phyloP scores from a whole-genome alignment of 2,888 invertebrate genomes.

The Anoplius nigerrimus region DNA sequence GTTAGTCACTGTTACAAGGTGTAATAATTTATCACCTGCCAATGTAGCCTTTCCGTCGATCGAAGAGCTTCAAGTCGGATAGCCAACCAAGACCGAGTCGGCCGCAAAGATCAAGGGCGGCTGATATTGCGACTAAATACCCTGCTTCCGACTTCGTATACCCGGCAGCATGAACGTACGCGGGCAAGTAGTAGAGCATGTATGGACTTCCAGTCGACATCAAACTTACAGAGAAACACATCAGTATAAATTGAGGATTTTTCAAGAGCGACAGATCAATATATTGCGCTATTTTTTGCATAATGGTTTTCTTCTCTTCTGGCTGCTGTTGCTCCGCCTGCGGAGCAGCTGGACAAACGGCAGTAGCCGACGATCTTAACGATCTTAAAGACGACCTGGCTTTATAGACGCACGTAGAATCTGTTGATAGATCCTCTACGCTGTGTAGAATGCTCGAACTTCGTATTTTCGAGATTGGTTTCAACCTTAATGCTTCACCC shows the following conservation, averaged over 20 bases:
- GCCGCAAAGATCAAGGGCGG: slow-evolving; percentile 83
- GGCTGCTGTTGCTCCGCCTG: slow-evolving; percentile 29
- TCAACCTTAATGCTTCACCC: slow-evolving; percentile 77
- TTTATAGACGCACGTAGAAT: slow-evolving; percentile 86
- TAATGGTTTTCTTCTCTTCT: slow-evolving; percentile 49
- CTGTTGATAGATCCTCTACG: slow-evolving; percentile 85
- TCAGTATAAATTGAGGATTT: slow-evolving; percentile 83
- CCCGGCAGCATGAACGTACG: slow-evolving; percentile 83
- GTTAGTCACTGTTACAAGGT: too few relatives aligned
- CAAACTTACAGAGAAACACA: slow-evolving; percentile 84
- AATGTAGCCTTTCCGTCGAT: slow-evolving; percentile 83
- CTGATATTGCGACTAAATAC: slow-evolving; percentile 84
- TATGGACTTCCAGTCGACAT: slow-evolving; percentile 88
- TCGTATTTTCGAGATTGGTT: slow-evolving; percentile 80
- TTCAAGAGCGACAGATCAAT: slow-evolving; percentile 82
- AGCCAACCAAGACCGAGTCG: slow-evolving; percentile 85
- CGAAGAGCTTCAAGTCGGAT: slow-evolving; percentile 84
- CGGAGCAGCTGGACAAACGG: slow-evolving; percentile 54
- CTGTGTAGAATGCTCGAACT: slow-evolving; percentile 85
- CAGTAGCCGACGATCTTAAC: slow-evolving; percentile 62
- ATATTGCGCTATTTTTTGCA: slow-evolving; percentile 76
- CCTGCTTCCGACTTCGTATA: slow-evolving; percentile 80
- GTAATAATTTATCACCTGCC: slow-evolving; percentile 77
- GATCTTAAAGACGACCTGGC: slow-evolving; percentile 75
- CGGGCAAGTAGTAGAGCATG: slow-evolving; percentile 85